phyloP scores from a whole-genome alignment of 2,797 vertebrate species.

The Natrix natrix region DNA sequence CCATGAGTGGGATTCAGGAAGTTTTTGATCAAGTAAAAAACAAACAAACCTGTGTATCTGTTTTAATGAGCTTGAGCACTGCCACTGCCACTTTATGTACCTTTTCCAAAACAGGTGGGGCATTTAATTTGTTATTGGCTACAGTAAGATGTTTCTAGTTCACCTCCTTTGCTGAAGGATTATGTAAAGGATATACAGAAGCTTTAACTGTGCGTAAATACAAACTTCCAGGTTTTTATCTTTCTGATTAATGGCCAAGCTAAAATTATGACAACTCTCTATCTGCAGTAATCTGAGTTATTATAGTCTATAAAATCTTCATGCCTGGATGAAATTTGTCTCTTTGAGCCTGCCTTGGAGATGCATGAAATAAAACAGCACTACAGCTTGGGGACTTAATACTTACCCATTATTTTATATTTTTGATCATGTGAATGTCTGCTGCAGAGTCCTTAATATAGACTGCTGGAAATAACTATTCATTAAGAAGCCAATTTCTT shows the following conservation, averaged over 20 bases:
- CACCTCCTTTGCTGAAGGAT: not conserved
- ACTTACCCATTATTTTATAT: constrained; percentile 42
- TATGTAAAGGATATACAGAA: too few relatives aligned
- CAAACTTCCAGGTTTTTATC: not conserved
- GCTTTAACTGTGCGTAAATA: not conserved
- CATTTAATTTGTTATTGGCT: not conserved
- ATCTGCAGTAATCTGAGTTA: not conserved
- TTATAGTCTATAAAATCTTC: not conserved
- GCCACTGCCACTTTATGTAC: not conserved
- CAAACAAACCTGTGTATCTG: not conserved
- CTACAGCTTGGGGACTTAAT: constrained; percentile 23
- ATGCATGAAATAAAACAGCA: constrained; percentile 11
- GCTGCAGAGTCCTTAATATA: constrained; percentile 38
- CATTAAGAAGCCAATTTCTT: constrained; percentile 70
- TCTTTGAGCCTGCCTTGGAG: constrained; percentile 4
- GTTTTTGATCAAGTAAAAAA: not conserved
- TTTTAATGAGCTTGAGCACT: constrained; percentile 13
- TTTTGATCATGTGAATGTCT: constrained; percentile 49
- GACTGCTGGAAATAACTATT: constrained; percentile 64
- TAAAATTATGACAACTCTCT: not conserved
- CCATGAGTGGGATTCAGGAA: constrained; percentile 11
- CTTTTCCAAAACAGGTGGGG: constrained; percentile 13
- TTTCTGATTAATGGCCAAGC: not conserved
- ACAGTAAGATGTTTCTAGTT: not conserved
- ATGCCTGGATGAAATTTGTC: rapidly evolving